These are phyloP conservation scores for Eledona agricola DNA, from an alignment of 2,888 invertebrate species.

Conservation along the genomic window DNA sequence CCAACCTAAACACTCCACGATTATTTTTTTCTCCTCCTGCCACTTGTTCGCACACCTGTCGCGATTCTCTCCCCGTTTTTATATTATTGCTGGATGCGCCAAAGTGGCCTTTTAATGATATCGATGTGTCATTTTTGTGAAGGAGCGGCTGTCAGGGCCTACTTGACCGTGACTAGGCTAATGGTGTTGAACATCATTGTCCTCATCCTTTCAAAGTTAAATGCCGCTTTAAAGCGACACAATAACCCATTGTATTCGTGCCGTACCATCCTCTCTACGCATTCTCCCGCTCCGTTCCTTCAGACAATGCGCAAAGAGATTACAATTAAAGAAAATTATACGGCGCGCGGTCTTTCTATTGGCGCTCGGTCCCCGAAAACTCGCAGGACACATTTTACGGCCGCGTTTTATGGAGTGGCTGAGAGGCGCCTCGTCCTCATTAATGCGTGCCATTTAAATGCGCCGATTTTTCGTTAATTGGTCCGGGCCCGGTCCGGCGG, in stretches of 20 bases:
- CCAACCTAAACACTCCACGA: slow-evolving; percentile 21
- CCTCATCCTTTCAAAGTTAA: slow-evolving; percentile 46
- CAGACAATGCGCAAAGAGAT: too few relatives aligned
- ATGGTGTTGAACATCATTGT: slow-evolving; percentile 51
- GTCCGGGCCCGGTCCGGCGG: too few relatives aligned
- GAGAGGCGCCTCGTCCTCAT: too few relatives aligned
- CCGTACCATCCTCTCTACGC: slow-evolving; percentile 19
- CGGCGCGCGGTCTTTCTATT: slow-evolving; percentile 1
- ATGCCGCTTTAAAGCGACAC: slow-evolving; percentile 46
- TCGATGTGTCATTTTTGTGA: slow-evolving; percentile 38
- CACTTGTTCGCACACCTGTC: slow-evolving; percentile 17
- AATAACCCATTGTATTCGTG: slow-evolving; percentile 39
- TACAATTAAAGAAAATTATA: too few relatives aligned
- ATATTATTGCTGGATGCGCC: slow-evolving; percentile 20
- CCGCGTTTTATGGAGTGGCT: too few relatives aligned
- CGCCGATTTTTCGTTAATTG: too few relatives aligned
- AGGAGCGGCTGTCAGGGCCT: slow-evolving; percentile 41
- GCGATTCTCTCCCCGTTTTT: slow-evolving; percentile 15
- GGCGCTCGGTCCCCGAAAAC: too few relatives aligned
- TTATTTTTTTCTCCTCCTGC: slow-evolving; percentile 2
- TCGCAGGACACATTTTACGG: too few relatives aligned
- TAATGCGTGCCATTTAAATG: too few relatives aligned
- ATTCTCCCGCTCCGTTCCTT: slow-evolving; percentile 11
- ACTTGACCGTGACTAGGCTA: slow-evolving; percentile 50
- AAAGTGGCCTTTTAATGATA: slow-evolving; percentile 31